Evolutionary conservation across 2,888 invertebrate genomes (phyloP).

Genomic region (Lithophane ornitopus): DNA sequence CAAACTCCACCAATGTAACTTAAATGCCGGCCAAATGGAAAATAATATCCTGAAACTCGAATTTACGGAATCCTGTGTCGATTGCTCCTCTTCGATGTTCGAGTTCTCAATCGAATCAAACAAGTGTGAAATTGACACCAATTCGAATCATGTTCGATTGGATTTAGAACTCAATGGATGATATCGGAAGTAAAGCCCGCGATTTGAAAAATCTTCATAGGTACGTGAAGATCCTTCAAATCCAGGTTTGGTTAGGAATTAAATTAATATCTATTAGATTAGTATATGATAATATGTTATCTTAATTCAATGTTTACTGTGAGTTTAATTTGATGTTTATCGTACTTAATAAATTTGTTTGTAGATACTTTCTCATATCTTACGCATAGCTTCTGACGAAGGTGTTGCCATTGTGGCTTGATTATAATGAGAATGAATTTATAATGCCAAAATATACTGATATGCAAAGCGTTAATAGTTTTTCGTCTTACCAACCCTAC

Average conservation of each 20-base stretch:
- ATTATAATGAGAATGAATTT: neutral
- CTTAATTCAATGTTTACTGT: constrained; percentile 1
- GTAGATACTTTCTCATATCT: neutral
- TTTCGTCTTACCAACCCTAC: neutral
- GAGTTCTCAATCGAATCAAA: constrained; percentile 15
- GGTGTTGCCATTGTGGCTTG: neutral
- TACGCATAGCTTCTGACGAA: constrained; percentile 11
- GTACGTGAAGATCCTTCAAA: neutral
- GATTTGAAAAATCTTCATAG: neutral
- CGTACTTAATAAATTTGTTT: constrained; percentile 20
- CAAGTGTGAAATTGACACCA: constrained; percentile 15
- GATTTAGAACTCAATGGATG: neutral
- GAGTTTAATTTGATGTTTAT: constrained; percentile 1
- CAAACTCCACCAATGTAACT: neutral
- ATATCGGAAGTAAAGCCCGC: neutral
- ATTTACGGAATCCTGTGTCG: neutral
- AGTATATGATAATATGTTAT: neutral
- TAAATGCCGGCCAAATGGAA: neutral
- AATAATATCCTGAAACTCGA: neutral
- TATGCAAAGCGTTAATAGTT: neutral
- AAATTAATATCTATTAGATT: neutral
- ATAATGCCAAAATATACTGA: neutral
- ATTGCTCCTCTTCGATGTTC: neutral
- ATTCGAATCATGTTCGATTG: constrained; percentile 9
- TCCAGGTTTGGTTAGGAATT: neutral